These are phyloP conservation scores for Hippasteria phrygiana DNA, from an alignment of 53 echinoderm and acorn worm genomes.

Conservation along the genomic window DNA sequence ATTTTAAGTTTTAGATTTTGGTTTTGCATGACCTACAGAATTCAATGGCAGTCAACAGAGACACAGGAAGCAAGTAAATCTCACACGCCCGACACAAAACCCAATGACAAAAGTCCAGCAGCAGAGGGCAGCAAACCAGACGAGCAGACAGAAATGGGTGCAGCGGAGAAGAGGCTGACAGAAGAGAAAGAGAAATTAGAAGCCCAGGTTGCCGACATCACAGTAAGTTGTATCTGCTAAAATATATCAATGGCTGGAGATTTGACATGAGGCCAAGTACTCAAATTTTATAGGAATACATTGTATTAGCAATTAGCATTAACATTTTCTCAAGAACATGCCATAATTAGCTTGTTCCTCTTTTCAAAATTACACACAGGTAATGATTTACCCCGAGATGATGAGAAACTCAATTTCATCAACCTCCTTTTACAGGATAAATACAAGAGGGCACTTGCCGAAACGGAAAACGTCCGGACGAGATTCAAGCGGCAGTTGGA, in stretches of 20 bases:
- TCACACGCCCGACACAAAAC: not conserved
- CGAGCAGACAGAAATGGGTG: slow-evolving; percentile 49
- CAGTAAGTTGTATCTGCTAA: slow-evolving; percentile 64
- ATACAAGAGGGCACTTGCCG: slow-evolving; percentile 94
- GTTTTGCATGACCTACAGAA: slow-evolving; percentile 15
- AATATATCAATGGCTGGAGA: too few relatives aligned
- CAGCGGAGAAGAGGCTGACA: slow-evolving; percentile 72
- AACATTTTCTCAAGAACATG: too few relatives aligned
- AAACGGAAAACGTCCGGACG: slow-evolving; percentile 92
- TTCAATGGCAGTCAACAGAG: slow-evolving; percentile 60
- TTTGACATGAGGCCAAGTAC: too few relatives aligned
- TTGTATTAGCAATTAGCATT: too few relatives aligned
- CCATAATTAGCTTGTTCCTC: not conserved
- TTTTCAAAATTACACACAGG: too few relatives aligned
- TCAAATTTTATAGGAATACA: too few relatives aligned
- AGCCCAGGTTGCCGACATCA: slow-evolving; percentile 77
- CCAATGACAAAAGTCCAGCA: slow-evolving; percentile 51
- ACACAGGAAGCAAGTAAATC: slow-evolving; percentile 36
- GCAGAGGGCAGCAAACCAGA: slow-evolving; percentile 48
- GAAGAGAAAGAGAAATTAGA: slow-evolving; percentile 87
- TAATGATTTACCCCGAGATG: not conserved
- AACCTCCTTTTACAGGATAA: slow-evolving; percentile 76
- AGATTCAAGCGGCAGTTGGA: slow-evolving; percentile 87
- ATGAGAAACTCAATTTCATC: not conserved
- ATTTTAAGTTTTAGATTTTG: too few relatives aligned